A percentile compares a stretch with the other conserved stretches of the same genome.
phyloP scores from a whole-genome alignment of 2,113 vertebrate genomes.

The Neogale vison region DNA sequence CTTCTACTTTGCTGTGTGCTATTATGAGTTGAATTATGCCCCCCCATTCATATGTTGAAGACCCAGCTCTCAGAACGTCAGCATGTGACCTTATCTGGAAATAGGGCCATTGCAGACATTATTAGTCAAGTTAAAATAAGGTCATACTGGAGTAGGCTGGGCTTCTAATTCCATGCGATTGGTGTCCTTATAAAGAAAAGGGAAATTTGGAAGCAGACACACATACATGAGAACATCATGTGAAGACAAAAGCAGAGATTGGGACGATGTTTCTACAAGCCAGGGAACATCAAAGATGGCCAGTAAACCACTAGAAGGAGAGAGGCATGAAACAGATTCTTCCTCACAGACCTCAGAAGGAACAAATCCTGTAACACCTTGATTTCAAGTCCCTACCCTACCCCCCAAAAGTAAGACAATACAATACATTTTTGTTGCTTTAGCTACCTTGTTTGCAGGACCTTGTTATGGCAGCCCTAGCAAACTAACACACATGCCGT shows the following conservation, averaged over 20 bases:
- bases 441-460: background rate
- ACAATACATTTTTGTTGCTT: background rate
- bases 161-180: background rate
- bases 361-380: background rate
- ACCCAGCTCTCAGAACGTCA: background rate
- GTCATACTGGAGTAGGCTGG: background rate
- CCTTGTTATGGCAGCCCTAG: background rate
- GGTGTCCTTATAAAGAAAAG: background rate
- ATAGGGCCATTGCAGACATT: background rate
- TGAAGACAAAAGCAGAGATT: background rate
- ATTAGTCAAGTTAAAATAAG: slow-evolving; percentile 1
- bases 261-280: background rate
- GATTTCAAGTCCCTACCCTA: background rate
- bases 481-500: background rate
- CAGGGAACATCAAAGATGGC: background rate
- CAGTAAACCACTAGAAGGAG: background rate
- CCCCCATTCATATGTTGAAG: background rate
- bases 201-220: background rate
- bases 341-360: background rate
- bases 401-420: background rate
- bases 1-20: background rate
- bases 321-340: background rate
- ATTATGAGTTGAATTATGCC: background rate
- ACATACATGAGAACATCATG: background rate
- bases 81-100: background rate